phyloP scores from a whole-genome alignment of 1,140 invertebrate species.

The Varroa destructor region DNA sequence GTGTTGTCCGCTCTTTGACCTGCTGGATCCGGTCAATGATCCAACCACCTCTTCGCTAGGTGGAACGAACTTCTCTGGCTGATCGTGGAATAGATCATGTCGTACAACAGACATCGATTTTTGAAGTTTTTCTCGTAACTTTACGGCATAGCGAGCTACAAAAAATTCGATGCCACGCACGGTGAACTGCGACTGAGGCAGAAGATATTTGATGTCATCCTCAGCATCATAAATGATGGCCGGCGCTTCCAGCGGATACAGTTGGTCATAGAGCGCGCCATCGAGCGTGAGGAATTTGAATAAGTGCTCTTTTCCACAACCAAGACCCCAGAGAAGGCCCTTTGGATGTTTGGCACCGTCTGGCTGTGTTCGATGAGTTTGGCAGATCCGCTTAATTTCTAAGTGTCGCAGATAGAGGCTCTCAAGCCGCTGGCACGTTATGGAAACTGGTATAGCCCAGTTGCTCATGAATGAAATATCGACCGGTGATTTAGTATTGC shows the following conservation, averaged over 20 bases:
- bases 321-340: neutral
- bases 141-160: neutral
- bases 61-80: constrained; percentile 12
- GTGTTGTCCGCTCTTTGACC: too few species aligned
- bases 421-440: neutral
- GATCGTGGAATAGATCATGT: neutral
- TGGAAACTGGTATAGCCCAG: neutral
- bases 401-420: neutral
- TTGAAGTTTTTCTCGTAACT: neutral
- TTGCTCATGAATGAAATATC: neutral
- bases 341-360: constrained; percentile 16
- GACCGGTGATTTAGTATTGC: neutral
- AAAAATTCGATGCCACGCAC: constrained; percentile 17
- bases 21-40: too few species aligned
- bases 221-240: neutral
- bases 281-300: constrained; percentile 1
- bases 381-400: neutral
- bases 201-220: constrained; percentile 19
- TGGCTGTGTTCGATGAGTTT: neutral
- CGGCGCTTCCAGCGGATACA: constrained; percentile 8
- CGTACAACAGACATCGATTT: neutral
- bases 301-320: neutral
- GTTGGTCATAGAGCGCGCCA: neutral
- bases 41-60: neutral
- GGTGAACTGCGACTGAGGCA: neutral